A percentile compares a stretch with the other conserved stretches of the same genome.
These are phyloP conservation scores for Acleris sparsana DNA, from an alignment of 2,888 invertebrate species.

Conservation along the genomic window DNA sequence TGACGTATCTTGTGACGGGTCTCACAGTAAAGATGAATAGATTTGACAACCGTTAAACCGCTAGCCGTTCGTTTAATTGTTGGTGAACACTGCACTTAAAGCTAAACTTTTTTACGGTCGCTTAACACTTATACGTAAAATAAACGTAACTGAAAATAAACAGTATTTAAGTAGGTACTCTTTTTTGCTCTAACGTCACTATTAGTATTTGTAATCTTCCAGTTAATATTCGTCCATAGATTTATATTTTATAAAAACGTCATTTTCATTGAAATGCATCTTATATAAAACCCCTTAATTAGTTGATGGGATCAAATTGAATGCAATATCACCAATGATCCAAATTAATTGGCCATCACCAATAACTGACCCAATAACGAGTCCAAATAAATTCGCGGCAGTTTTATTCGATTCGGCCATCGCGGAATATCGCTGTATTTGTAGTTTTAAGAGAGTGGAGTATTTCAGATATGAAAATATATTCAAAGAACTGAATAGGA, in stretches of 20 bases:
- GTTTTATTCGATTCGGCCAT: not conserved
- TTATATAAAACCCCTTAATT: not conserved
- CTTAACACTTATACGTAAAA: not conserved
- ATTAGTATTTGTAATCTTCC: too few species aligned
- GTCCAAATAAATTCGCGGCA: not conserved
- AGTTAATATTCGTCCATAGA: too few species aligned
- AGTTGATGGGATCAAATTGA: not conserved
- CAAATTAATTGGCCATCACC: conserved; percentile 10
- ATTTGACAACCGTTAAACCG: too few species aligned
- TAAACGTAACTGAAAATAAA: too few species aligned
- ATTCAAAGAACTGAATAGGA: too few species aligned
- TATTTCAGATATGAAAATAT: not conserved
- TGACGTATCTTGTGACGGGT: too few species aligned
- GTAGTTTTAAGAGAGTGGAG: not conserved
- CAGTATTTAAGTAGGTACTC: too few species aligned
- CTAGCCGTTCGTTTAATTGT: too few species aligned
- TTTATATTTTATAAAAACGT: not conserved
- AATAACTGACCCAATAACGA: not conserved
- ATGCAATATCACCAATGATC: not conserved
- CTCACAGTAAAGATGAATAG: too few species aligned
- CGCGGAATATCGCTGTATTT: too few species aligned
- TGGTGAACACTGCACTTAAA: too few species aligned
- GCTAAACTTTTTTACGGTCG: not conserved
- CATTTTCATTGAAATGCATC: not conserved
- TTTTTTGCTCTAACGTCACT: too few species aligned